Percentiles rank a stretch among this genome's conserved stretches.
Evolutionary conservation across 2,888 invertebrate genomes (phyloP).

Genomic region (Poecilobothrus nobilitatus): DNA sequence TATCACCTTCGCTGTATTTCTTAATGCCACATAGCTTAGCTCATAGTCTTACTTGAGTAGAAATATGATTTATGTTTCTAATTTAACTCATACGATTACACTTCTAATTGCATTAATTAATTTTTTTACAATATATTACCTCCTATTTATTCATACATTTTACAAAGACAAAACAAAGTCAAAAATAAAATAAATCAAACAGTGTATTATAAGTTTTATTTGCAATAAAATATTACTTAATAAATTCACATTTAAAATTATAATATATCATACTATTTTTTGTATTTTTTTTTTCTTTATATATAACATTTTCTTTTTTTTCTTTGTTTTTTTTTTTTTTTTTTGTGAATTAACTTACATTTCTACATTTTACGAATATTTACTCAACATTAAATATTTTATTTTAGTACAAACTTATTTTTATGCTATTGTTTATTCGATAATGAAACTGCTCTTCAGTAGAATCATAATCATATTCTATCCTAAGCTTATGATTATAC

Average conservation of each 20-base stretch:
- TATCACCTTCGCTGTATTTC: no score
- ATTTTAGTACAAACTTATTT: conserved; percentile 1
- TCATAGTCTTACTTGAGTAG: no score
- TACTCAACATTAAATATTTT: neutral
- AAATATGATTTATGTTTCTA: no score
- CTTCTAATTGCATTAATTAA: no score
- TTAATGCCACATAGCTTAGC: no score
- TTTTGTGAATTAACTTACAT: neutral
- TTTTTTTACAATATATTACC: no score
- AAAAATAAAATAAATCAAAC: neutral
- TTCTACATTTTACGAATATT: neutral
- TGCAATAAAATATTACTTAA: conserved; percentile 4
- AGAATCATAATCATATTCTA: conserved; percentile 4
- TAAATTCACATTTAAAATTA: conserved; percentile 6
- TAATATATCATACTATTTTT: conserved; percentile 1
- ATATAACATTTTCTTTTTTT: conserved; percentile 4
- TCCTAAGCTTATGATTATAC: neutral
- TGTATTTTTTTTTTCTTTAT: neutral
- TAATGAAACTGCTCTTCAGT: conserved; percentile 6
- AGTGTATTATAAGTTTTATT: conserved; percentile 6
- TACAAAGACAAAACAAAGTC: no score
- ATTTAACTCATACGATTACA: no score
- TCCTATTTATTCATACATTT: no score
- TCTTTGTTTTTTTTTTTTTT: neutral
- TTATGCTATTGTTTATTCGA: conserved; percentile 6